Conservation (phyloP, 2,888 invertebrate species). For the Osmoderma eremita region DNA sequence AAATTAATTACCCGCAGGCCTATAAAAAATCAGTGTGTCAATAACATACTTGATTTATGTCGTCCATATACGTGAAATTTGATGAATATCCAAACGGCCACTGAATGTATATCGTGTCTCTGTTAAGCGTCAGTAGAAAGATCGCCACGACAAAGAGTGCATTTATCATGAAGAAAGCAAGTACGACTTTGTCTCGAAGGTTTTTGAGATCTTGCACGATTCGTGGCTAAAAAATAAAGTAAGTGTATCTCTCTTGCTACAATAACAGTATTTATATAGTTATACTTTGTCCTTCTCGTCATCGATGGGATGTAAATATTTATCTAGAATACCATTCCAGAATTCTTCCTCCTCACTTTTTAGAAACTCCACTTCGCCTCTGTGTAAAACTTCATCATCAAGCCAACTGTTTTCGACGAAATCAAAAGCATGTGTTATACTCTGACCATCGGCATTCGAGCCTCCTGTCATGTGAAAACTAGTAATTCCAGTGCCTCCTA, state of each 20-base stretch:
- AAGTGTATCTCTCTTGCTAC: not conserved
- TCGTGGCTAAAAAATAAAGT: conserved; percentile 55
- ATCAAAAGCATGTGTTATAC: conserved; percentile 64
- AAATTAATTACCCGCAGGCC: too few species aligned
- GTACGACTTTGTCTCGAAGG: conserved; percentile 74
- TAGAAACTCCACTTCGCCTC: conserved; percentile 75
- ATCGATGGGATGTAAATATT: conserved; percentile 79
- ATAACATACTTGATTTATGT: conserved; percentile 52
- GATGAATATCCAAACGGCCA: conserved; percentile 73
- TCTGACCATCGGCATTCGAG: conserved; percentile 65
- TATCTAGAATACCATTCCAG: conserved; percentile 80
- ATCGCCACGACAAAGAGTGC: conserved; percentile 80
- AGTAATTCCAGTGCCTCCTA: conserved; percentile 24
- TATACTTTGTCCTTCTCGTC: conserved; percentile 64
- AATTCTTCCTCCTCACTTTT: conserved; percentile 75
- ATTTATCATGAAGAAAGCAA: conserved; percentile 81
- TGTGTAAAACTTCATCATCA: conserved; percentile 73
- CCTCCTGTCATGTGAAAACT: conserved; percentile 62
- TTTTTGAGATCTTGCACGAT: conserved; percentile 66
- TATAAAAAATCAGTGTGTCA: too few species aligned
- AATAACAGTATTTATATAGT: not conserved
- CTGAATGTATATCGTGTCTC: conserved; percentile 73
- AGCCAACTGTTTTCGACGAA: conserved; percentile 68
- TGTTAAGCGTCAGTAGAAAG: conserved; percentile 77
- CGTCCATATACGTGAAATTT: conserved; percentile 59